phyloP scores from a whole-genome alignment of 2,888 invertebrate genomes.

The Lepidocyrtoides sp. region DNA sequence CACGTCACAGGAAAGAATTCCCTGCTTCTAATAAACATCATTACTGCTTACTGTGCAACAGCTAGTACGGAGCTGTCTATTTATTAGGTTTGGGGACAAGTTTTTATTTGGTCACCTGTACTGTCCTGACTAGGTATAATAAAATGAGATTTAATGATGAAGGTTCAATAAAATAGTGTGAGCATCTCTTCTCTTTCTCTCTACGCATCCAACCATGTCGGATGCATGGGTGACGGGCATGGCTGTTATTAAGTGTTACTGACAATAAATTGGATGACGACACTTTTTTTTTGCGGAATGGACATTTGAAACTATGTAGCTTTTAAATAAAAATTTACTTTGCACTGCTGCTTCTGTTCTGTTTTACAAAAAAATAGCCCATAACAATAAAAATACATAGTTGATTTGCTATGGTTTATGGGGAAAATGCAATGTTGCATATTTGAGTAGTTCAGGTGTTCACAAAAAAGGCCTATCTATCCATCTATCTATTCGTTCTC shows the following conservation, averaged over 20 bases:
- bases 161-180: slow-evolving; percentile 24
- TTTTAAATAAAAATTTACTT: slow-evolving; percentile 8
- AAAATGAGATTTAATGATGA: background rate
- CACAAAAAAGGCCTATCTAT: background rate
- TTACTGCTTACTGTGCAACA: background rate
- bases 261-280: slow-evolving; percentile 54
- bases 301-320: too few species aligned
- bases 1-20: background rate
- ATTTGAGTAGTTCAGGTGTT: slow-evolving; percentile 22
- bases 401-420: slow-evolving; percentile 21
- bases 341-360: background rate
- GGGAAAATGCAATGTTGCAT: slow-evolving; percentile 3
- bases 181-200: background rate
- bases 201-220: slow-evolving; percentile 40
- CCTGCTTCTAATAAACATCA: slow-evolving; percentile 27
- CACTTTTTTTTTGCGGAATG: background rate
- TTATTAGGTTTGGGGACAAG: slow-evolving; percentile 12
- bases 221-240: slow-evolving; percentile 59
- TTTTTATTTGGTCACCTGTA: slow-evolving; percentile 38
- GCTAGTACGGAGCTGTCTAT: too few species aligned
- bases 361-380: background rate
- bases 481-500: slow-evolving; percentile 11
- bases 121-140: slow-evolving; percentile 1
- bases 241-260: slow-evolving; percentile 40
- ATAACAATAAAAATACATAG: background rate